These are phyloP conservation scores for Bucorvus abyssinicus DNA, from an alignment of 2,797 vertebrate species.

Conservation along the genomic window DNA sequence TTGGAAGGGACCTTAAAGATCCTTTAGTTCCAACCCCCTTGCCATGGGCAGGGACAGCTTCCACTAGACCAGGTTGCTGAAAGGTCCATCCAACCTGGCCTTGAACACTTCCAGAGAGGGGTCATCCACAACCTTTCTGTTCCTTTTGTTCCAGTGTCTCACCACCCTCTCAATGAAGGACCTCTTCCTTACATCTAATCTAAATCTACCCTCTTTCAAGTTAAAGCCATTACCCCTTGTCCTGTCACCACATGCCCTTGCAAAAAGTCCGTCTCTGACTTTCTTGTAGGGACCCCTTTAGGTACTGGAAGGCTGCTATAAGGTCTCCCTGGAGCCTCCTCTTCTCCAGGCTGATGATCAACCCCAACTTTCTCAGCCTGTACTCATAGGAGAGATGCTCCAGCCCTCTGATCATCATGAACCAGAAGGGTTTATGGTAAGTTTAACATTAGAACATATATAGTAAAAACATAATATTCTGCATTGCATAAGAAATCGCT, in stretches of 20 bases:
- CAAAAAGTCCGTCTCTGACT: not conserved
- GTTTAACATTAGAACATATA: not conserved
- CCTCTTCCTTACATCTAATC: not conserved
- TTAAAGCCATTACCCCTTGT: not conserved
- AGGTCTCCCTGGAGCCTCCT: not conserved
- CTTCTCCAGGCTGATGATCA: not conserved
- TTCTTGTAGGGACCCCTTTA: not conserved
- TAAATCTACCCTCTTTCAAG: not conserved
- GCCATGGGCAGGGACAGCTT: not conserved
- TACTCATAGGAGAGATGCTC: not conserved
- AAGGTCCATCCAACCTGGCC: not conserved
- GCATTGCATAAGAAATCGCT: not conserved
- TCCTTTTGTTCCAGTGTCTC: not conserved
- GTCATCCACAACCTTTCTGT: not conserved
- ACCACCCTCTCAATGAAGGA: not conserved
- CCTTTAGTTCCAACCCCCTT: not conserved
- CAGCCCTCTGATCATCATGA: not conserved
- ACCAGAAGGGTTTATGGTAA: not conserved
- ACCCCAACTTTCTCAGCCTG: not conserved
- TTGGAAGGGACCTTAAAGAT: too few relatives aligned
- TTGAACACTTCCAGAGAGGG: not conserved
- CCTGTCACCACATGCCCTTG: not conserved
- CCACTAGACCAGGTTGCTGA: not conserved
- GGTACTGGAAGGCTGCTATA: not conserved
- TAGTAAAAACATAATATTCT: not conserved